Conservation (phyloP, 2,113 vertebrate genomes). For the Toxotes jaculatrix region DNA sequence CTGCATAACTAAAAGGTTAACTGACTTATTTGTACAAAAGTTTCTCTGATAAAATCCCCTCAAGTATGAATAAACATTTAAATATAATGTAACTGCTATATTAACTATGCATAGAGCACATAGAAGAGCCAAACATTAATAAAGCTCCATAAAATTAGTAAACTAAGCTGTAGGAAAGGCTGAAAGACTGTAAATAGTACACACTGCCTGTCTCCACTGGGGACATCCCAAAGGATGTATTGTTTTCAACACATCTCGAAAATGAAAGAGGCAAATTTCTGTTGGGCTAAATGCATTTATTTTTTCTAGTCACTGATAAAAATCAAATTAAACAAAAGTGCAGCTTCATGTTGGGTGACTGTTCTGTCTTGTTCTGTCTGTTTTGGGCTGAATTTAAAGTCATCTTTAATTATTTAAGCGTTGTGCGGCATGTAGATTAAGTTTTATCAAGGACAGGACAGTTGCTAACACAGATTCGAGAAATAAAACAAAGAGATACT, state of each 20-base stretch:
- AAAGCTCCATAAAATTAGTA: not conserved
- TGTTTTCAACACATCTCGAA: not conserved
- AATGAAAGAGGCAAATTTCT: not conserved
- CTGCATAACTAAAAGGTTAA: too few species aligned
- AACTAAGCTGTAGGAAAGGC: not conserved
- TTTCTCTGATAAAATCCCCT: not conserved
- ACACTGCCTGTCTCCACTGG: not conserved
- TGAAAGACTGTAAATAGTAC: not conserved
- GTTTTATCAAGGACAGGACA: not conserved
- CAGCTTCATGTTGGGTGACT: not conserved
- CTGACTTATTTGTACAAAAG: conserved; percentile 8
- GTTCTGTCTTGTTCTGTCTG: not conserved
- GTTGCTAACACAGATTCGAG: not conserved
- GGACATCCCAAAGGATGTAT: not conserved
- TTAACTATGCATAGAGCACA: not conserved
- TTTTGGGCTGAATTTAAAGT: not conserved
- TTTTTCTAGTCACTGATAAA: not conserved
- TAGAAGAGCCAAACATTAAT: not conserved
- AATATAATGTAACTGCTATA: not conserved
- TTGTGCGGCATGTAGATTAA: not conserved
- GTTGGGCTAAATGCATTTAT: not conserved
- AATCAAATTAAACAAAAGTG: not conserved
- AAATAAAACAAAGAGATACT: not conserved
- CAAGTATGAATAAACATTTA: not conserved
- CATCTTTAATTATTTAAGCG: not conserved